These are phyloP conservation scores for Megalops cyprinoides DNA, from an alignment of 2,797 vertebrate genomes.

Conservation along the genomic window DNA sequence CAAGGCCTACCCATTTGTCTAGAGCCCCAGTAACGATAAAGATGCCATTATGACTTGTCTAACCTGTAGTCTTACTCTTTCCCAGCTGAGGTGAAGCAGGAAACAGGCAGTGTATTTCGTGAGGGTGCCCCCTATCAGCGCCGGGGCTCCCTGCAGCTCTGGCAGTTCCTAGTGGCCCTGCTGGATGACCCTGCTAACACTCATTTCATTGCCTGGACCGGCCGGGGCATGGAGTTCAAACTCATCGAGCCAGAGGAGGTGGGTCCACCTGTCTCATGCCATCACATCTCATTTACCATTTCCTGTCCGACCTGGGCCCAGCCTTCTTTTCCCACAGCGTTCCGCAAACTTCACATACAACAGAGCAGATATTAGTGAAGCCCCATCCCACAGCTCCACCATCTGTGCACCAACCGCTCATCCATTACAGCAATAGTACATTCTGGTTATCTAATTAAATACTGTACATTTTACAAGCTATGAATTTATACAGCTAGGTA, in stretches of 20 bases:
- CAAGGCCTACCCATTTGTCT: too few relatives aligned
- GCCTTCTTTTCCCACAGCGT: not conserved
- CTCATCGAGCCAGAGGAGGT: slow-evolving; percentile 98
- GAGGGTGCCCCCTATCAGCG: slow-evolving; percentile 93
- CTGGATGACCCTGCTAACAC: slow-evolving; percentile 90
- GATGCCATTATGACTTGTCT: slow-evolving; percentile 23
- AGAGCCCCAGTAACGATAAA: too few relatives aligned
- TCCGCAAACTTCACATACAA: not conserved
- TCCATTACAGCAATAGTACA: not conserved
- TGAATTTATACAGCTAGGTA: not conserved
- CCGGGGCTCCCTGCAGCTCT: slow-evolving; percentile 93
- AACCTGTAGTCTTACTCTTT: not conserved
- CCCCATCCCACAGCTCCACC: not conserved
- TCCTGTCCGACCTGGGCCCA: not conserved
- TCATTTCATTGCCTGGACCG: slow-evolving; percentile 97
- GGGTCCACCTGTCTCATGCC: too few relatives aligned
- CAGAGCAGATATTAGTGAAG: not conserved
- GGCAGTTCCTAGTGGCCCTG: slow-evolving; percentile 94
- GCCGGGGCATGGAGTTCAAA: slow-evolving; percentile 98
- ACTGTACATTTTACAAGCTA: not conserved
- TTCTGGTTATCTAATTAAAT: slow-evolving; percentile 33
- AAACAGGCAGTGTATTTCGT: slow-evolving; percentile 76
- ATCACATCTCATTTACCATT: too few relatives aligned
- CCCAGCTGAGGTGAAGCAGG: slow-evolving; percentile 91
- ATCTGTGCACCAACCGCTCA: not conserved